Evolutionary conservation across 2,888 invertebrate species (phyloP).

Genomic region (Cryptocheilus praepositus): DNA sequence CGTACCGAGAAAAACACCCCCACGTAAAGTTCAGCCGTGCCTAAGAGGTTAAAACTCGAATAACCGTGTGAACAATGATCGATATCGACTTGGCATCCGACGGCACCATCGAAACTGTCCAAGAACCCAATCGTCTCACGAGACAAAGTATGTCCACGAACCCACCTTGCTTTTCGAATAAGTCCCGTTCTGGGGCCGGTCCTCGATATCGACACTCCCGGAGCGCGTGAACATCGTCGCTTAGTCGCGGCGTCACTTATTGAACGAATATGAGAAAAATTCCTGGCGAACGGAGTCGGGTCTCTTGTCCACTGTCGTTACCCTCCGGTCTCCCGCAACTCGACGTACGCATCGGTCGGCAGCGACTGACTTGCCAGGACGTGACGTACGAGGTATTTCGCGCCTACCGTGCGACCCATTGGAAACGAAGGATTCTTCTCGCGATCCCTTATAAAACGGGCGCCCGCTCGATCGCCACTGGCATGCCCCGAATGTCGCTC

Average conservation of each 20-base stretch:
- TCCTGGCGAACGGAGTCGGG: too few species aligned
- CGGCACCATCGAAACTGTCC: too few species aligned
- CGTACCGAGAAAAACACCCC: too few species aligned
- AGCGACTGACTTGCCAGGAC: constrained; percentile 13
- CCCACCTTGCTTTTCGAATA: constrained; percentile 13
- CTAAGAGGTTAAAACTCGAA: too few species aligned
- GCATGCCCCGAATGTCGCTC: too few species aligned
- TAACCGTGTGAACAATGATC: too few species aligned
- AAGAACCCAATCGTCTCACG: too few species aligned
- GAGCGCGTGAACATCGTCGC: constrained; percentile 14
- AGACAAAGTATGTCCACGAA: too few species aligned
- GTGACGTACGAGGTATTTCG: constrained; percentile 16
- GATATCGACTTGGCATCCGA: too few species aligned
- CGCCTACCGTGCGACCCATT: background rate
- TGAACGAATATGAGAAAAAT: too few species aligned
- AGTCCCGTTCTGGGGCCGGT: background rate
- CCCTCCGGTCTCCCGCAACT: background rate
- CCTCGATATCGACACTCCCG: constrained; percentile 15
- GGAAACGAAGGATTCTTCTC: background rate
- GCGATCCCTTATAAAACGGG: background rate
- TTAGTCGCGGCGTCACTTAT: background rate
- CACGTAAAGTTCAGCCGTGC: too few species aligned
- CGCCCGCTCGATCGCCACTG: too few species aligned
- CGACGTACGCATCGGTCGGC: background rate
- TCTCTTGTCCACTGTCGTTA: background rate